These are phyloP conservation scores for Graptemys geographica DNA, from an alignment of 2,797 vertebrate species.

Conservation along the genomic window DNA sequence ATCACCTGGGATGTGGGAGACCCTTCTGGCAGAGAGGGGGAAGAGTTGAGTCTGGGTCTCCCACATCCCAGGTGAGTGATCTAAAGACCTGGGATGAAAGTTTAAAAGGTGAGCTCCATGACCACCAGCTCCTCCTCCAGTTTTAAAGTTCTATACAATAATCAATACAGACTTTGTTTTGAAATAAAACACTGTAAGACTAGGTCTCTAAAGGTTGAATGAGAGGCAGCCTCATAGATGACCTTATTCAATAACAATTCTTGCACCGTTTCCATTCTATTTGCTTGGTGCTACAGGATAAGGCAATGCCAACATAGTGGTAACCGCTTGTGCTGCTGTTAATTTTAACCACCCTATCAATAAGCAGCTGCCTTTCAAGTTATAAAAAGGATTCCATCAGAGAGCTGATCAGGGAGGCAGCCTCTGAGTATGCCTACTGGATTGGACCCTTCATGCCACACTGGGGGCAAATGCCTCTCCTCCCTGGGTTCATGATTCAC, in stretches of 20 bases:
- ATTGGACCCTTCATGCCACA: not conserved
- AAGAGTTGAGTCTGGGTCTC: not conserved
- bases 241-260: not conserved
- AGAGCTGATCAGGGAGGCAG: not conserved
- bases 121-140: not conserved
- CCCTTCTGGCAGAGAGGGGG: not conserved
- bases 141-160: not conserved
- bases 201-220: conserved; percentile 25
- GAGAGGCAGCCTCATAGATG: conserved; percentile 16
- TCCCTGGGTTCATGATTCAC: not conserved
- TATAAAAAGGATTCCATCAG: conserved; percentile 77
- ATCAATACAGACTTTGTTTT: not conserved
- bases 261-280: conserved; percentile 36
- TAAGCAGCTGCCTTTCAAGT: conserved; percentile 78
- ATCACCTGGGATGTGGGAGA: not conserved
- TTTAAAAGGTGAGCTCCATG: not conserved
- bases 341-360: conserved; percentile 86
- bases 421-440: not conserved
- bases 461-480: not conserved
- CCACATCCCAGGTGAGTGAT: not conserved
- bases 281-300: conserved; percentile 69
- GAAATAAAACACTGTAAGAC: conserved; percentile 10
- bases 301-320: conserved; percentile 56
- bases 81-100: not conserved
- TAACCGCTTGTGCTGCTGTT: conserved; percentile 73